These are phyloP conservation scores for Ctenicera cuprea DNA, from an alignment of 2,888 invertebrate species.

Conservation along the genomic window DNA sequence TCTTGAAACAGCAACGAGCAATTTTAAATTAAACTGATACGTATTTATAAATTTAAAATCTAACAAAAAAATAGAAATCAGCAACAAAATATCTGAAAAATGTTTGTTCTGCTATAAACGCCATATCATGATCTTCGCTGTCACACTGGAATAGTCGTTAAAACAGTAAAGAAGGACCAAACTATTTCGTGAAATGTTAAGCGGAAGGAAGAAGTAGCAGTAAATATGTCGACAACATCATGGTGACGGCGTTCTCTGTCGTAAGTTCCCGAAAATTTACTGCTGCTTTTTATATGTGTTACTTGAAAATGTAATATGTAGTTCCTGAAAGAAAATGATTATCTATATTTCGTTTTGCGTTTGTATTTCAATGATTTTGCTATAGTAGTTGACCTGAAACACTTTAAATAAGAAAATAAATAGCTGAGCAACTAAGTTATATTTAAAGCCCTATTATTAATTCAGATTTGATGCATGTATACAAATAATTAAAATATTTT, in stretches of 20 bases:
- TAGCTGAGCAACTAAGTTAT: no score
- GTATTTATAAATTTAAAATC: no score
- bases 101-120: constrained; percentile 8
- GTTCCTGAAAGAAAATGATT: constrained; percentile 45
- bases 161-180: constrained; percentile 57
- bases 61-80: background rate
- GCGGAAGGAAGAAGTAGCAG: constrained; percentile 65
- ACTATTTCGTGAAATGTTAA: constrained; percentile 60
- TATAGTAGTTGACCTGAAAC: background rate
- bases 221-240: constrained; percentile 64
- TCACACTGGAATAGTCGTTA: constrained; percentile 52
- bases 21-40: no score
- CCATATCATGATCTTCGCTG: constrained; percentile 38
- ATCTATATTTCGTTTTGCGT: constrained; percentile 32
- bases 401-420: no score
- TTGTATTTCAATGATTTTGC: constrained; percentile 8
- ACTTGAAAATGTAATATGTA: constrained; percentile 55
- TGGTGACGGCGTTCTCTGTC: constrained; percentile 60
- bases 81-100: background rate
- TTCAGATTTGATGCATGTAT: no score
- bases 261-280: constrained; percentile 57
- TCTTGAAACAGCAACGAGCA: no score
- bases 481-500: no score
- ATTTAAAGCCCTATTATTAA: no score
- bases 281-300: constrained; percentile 56